Evolutionary conservation across 2,113 vertebrate genomes (phyloP), one percentile per base, ranked within the genome.

Genomic region (Erinaceus europaeus): DNA sequence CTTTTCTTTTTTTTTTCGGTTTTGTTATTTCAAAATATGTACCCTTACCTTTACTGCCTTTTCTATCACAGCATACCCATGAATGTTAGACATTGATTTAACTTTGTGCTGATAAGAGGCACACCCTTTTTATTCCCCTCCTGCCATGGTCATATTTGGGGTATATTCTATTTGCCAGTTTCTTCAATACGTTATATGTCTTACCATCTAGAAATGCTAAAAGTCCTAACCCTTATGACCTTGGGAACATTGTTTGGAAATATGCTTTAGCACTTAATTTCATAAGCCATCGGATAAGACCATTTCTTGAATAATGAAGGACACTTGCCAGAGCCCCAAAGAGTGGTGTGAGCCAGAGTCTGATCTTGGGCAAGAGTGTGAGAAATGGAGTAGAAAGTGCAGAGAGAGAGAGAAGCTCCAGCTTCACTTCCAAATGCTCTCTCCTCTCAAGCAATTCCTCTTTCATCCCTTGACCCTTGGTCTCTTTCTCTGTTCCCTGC

Each of bases 201-300:
- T 67, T 55, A 1, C 17, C 42, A 55, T 72, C 48, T 42, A 65
- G 48, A 78, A 61, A 68, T 62, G n/a, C n/a, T 80, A 12, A 50
- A 40, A 84, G 53, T 6, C 42, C 40, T 78, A 76, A 57, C 55
- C 38, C 44, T 50, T 1, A 32, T 61, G 17, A 36, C 73, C 71
- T 76, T 92, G 78, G 88, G 65, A 87, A 79, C 78, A 36, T 53
- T 40, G 20, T 87, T 91, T 93, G 74, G 82, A 90, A 90, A 82
- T 62, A 48, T 27, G 65, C 78, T 52, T 3, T 40, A 82, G 67
- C 20, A 61, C 82, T 71, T 74, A 42, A 89, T 89, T 82, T 90
- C 92, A 82, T 52, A 89, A 82, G 34, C 81, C 84, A 87, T 91
- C 92, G 82, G 91, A 93, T 89, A 90, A 90, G 89, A 57, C 65